Evolutionary conservation across 2,797 vertebrate species (phyloP), one percentile per base, ranked within the genome.

Genomic region (Sitta carolinensis): DNA sequence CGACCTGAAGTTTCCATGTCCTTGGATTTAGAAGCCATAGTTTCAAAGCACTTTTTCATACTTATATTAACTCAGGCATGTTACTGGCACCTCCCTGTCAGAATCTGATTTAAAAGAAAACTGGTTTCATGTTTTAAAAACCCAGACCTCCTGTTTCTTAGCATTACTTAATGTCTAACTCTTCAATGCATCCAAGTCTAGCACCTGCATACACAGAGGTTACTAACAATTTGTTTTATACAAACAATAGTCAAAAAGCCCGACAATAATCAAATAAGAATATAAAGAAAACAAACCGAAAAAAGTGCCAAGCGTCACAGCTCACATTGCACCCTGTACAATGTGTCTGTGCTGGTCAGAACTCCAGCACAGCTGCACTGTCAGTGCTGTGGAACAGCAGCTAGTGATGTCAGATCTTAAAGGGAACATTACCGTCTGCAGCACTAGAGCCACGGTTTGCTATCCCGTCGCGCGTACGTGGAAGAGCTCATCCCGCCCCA

Each of bases 401-500:
- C 26, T 16, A 32, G 32, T 7, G 7, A 54, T 40, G 27, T 16
- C 54, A 27, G 52, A 34, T 22, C 32, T 70, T 38, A 21, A 32
- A 4, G 14, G 20, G 19, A 29, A 17, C 15, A 52, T 4, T 4
- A 22, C 13, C 32, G 8, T 9, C 19, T 52, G 27, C 5, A 55
- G 19, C 16, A 27, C n/a, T 1, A 22, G 14, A 54, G 30, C 13
- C 3, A 19, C 3, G 26, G 4, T 32, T 20, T 32, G 23, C 38
- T 23, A 3, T 10, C 14, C 27, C 34, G 17, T 2, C 20, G 16
- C 15, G 45, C 5, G 9, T 7, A 2, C 3, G 27, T 20, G n/a
- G 5, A 29, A 17, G 0, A 12, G 22, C 2, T 34, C 27, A 4
- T 29, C 29, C 45, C 32, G 3, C 22, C 2, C 0, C n/a, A n/a